Base-by-base conservation (phyloP, 2,888 invertebrate genomes). In the Iphiclides podalirius region DNA sequence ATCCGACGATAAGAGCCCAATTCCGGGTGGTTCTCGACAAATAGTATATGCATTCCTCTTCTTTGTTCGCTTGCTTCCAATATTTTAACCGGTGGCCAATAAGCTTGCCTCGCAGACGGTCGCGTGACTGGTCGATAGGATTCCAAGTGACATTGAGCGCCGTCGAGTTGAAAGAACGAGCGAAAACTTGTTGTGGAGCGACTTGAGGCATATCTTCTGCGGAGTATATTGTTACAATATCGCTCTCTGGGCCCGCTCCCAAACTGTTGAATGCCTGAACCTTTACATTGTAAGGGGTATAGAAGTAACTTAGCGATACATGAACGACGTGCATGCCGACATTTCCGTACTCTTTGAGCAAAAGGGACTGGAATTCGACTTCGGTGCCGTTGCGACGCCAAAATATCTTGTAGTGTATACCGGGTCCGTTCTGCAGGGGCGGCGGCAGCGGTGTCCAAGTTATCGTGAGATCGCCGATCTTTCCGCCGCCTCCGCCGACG, bases 21-120 rank as follows among this genome's bases (percentile, higher is more conserved):
- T 95, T 93, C 43, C 93, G 91, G 1, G 94, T 95, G 1, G 94
- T 94, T 53, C 97, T 91, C 7, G 96, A 97, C 47, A 98, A 83
- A 75, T 94, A 96, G 75, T 95, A 96, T 35, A 96, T 93, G 47
- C 93, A 90, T 67, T 94, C 93, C 67, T 95, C 94, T 72, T 96
- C 94, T 45, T 91, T 90, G 58, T 92, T 91, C 9, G 87, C 90
- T 59, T 93, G 91, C 70, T 92, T 94, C 98, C 98, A 98, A 70
- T 98, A 98, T 73, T 98, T 97, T 53, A 98, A 91, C 70, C 98
- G 93, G 73, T 98, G 96, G 0, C 98, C 98, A 55, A 96, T 95
- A 12, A 98, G 91, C 79, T 94, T 95, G 57, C 98, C 98, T 56
- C 96, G 92, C 43, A 98, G 91, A 60, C 92, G 92, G 58, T 96